Evolutionary conservation across 2,888 invertebrate species (phyloP).

Genomic region (Drosophila subsilvestris): DNA sequence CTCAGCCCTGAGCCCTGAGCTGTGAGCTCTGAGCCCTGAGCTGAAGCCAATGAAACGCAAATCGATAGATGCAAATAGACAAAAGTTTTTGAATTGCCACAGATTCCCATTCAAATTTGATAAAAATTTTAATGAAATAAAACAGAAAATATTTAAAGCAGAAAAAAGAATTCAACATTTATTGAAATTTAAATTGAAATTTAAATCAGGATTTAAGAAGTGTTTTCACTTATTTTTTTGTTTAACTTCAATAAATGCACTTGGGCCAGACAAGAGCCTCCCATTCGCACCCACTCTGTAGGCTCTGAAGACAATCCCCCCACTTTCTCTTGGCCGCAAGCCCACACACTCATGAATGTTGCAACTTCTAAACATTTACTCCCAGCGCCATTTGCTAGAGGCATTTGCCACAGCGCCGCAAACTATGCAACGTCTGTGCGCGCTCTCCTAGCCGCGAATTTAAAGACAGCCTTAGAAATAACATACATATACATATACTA

Average conservation of each 20-base stretch:
- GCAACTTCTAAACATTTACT: slow-evolving; percentile 41
- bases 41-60: slow-evolving; percentile 21
- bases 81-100: slow-evolving; percentile 21
- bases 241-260: too few species aligned
- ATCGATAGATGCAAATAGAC: slow-evolving; percentile 43
- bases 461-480: background rate
- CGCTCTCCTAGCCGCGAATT: background rate
- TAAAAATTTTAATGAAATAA: slow-evolving; percentile 26
- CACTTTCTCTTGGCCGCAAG: slow-evolving; percentile 6
- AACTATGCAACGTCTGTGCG: background rate
- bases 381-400: slow-evolving; percentile 1
- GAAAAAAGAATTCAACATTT: background rate
- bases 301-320: background rate
- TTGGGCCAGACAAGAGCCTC: too few species aligned
- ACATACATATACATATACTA: background rate
- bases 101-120: slow-evolving; percentile 28
- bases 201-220: too few species aligned
- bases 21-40: background rate
- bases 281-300: too few species aligned
- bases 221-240: too few species aligned
- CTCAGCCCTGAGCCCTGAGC: background rate
- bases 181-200: background rate
- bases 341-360: slow-evolving; percentile 19
- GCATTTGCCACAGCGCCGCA: background rate
- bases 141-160: background rate